Evolutionary conservation across 2,797 vertebrate genomes (phyloP).

Genomic region (Cyprinodon diabolis): DNA sequence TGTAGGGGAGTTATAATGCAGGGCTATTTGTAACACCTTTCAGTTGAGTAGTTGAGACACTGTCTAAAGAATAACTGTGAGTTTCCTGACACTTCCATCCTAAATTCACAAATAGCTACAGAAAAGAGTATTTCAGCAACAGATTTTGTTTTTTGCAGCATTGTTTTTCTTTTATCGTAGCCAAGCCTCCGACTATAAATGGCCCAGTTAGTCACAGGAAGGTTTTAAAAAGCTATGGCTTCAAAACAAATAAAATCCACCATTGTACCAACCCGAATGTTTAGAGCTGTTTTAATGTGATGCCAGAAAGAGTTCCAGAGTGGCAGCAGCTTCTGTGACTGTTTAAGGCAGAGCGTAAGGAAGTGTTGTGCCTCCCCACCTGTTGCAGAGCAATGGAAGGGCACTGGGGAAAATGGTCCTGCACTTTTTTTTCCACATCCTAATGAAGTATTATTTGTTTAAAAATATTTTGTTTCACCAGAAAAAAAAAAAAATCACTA

Average conservation of each 20-base stretch:
- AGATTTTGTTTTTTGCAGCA: neutral
- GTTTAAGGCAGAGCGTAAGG: neutral
- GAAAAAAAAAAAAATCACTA: neutral
- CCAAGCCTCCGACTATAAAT: neutral
- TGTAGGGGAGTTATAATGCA: neutral
- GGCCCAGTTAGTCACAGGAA: neutral
- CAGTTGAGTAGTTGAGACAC: neutral
- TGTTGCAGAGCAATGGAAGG: neutral
- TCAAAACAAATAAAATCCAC: neutral
- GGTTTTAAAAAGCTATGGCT: neutral
- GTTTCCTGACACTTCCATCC: neutral
- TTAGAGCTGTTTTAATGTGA: neutral
- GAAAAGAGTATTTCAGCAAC: neutral
- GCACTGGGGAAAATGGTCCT: neutral
- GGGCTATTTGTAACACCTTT: neutral
- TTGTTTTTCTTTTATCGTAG: neutral
- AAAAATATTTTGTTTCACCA: neutral
- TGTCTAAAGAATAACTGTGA: neutral
- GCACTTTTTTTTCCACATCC: neutral
- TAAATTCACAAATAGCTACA: neutral
- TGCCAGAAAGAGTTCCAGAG: neutral
- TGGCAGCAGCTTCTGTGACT: neutral
- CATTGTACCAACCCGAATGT: neutral
- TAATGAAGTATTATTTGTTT: neutral
- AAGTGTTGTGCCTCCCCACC: neutral